Base-by-base conservation (phyloP, 2,797 vertebrate genomes). In the Sebastes minor region DNA sequence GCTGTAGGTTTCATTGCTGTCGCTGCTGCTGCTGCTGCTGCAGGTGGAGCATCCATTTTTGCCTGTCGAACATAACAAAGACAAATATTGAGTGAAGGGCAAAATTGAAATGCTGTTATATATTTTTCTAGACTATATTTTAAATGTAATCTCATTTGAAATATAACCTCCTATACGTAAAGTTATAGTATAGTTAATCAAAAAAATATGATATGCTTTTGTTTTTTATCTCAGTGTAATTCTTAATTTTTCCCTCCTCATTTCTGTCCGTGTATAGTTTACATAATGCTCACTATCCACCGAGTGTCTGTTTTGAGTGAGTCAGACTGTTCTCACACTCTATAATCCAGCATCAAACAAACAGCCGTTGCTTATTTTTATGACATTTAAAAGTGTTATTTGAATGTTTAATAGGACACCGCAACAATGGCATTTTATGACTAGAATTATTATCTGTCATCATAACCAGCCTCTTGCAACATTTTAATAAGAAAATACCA, bases 41-140 rank as follows among this genome's bases (percentile, higher is more conserved):
- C 57, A 23, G 96, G 93, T 4, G 84, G 64, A 20, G 95, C 86
- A 62, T 98, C 97, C 0, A 91, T 90, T 93, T 97, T 98, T 12
- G 90, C 88, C 97, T 99, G 92, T 56, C 90, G 90, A 61, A 79
- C 62, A 9, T 42, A 82, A 30, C 12, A 63, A 2, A 86, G 11
- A 77, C 12, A 70, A 71, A 81, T 16, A 65, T 8, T 14, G 16
- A 38, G 46, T 76, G 59, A 16, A 18, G 18, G 14, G 35, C 0
- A 46, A 55, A 38, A 2, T 67, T 62, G 4, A 2, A n/a, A 53
- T 69, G 5, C 8, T 35, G 5, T 0, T 25, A 27, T 30, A 33
- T 5, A 33, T 55, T 11, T 32, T 55, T 22, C 23, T 30, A 27
- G 4, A 42, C 1, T 16, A 14, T 32, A n/a, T 30, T 59, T 68